Percentiles rank a stretch among this genome's conserved stretches.
Conservation (phyloP, 2,113 vertebrate species). For the Brachirus orientalis region DNA sequence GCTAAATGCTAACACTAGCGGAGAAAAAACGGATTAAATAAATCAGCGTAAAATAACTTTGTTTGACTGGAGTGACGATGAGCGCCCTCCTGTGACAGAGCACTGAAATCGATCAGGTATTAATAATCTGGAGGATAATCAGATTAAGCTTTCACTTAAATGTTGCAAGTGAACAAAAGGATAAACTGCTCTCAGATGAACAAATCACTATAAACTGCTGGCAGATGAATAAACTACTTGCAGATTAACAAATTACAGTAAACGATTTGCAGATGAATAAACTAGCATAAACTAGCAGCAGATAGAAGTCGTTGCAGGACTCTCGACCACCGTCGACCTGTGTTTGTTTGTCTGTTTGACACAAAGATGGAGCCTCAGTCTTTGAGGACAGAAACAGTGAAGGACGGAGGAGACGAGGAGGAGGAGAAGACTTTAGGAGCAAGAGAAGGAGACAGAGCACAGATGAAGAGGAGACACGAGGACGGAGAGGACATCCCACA, state of each 20-base stretch:
- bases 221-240: too few species aligned
- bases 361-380: constrained; percentile 25
- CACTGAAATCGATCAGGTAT: too few species aligned
- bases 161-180: too few species aligned
- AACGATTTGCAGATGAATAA: too few species aligned
- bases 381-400: background rate
- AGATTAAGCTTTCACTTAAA: too few species aligned
- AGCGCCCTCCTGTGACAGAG: background rate
- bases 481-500: constrained; percentile 23
- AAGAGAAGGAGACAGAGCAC: background rate
- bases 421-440: background rate
- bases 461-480: constrained; percentile 55
- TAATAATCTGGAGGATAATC: too few species aligned
- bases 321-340: background rate
- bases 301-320: too few species aligned
- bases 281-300: too few species aligned
- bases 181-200: too few species aligned
- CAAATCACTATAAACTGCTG: too few species aligned
- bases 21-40: too few species aligned
- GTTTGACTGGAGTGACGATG: background rate
- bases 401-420: background rate
- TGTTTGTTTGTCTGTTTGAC: background rate
- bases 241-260: background rate
- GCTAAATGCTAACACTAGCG: constrained; percentile 8
- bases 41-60: too few species aligned